Evolutionary conservation across 2,113 vertebrate species (phyloP).

Genomic region (Gymnocephalus cernua): DNA sequence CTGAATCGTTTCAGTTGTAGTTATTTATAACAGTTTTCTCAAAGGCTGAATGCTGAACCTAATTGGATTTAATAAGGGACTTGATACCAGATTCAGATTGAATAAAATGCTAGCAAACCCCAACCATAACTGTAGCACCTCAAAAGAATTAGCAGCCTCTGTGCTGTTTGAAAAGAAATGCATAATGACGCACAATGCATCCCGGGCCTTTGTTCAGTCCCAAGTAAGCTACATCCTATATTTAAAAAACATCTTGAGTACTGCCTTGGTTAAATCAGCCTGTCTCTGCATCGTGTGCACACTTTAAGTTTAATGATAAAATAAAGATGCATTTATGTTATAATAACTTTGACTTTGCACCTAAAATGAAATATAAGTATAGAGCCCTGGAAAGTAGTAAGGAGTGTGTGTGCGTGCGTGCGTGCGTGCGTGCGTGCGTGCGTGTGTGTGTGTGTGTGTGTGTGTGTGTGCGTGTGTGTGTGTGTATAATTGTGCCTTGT

Average conservation of each 20-base stretch:
- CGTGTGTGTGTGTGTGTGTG: background rate
- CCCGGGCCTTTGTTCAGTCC: background rate
- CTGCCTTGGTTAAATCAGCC: background rate
- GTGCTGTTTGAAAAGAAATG: background rate
- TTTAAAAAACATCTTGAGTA: background rate
- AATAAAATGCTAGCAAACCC: background rate
- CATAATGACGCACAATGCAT: background rate
- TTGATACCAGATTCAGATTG: background rate
- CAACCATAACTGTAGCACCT: background rate
- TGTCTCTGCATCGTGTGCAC: background rate
- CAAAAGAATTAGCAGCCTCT: background rate
- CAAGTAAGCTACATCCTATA: background rate
- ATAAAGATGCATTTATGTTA: background rate
- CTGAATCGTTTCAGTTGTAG: background rate
- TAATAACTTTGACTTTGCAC: background rate
- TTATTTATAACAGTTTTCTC: background rate
- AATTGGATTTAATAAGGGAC: background rate
- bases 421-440: too few relatives aligned
- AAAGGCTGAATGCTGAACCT: background rate
- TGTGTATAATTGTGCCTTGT: too few relatives aligned
- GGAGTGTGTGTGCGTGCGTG: background rate
- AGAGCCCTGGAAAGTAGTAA: background rate
- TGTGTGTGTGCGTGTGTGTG: too few relatives aligned
- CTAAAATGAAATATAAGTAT: background rate
- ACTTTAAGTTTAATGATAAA: background rate